Evolutionary conservation across 2,797 vertebrate genomes (phyloP), one percentile per base, ranked within the genome.

Genomic region (Smutsia temminckii): DNA sequence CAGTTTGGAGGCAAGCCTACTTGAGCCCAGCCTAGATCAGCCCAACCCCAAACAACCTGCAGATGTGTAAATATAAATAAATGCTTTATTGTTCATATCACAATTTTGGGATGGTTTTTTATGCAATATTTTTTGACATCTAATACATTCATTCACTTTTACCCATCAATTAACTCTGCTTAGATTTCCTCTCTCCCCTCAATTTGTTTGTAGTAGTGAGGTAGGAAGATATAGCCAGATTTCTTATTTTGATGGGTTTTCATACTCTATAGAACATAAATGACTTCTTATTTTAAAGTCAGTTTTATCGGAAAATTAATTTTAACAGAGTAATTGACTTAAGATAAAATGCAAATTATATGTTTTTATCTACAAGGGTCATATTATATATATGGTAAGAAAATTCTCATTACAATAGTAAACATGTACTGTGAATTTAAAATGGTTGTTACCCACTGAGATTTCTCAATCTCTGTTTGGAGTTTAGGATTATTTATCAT

Each of bases 271-370:
- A 80, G 18, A 74, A 87, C 17, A 18, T 92, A 95, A 92, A 87
- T 91, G 78, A 95, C 74, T 93, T 94, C 21, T 96, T 97, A 78
- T 61, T 96, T 96, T 93, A 91, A 85, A 96, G 69, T 78, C 59
- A 91, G 11, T 84, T 96, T 93, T 93, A 89, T 96, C 83, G 89
- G 69, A 95, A 94, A 96, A 88, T 95, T 97, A 96, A 95, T 95
- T 95, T 97, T 94, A 92, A 92, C 23, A 84, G 83, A 71, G 42
- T 95, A 91, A 95, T 97, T 97, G 84, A 96, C 85, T 97, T 96
- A 84, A 95, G 66, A 86, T 78, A 95, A 91, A 95, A 86, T 27
- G 18, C 63, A 93, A 96, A 90, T 96, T 91, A 63, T 72, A n/a
- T 91, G 55, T 84, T 89, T 89, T 66, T 81, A 89, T 81, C 93